Conservation (phyloP, 2,888 invertebrate genomes). For the Pristionchus mayeri region DNA sequence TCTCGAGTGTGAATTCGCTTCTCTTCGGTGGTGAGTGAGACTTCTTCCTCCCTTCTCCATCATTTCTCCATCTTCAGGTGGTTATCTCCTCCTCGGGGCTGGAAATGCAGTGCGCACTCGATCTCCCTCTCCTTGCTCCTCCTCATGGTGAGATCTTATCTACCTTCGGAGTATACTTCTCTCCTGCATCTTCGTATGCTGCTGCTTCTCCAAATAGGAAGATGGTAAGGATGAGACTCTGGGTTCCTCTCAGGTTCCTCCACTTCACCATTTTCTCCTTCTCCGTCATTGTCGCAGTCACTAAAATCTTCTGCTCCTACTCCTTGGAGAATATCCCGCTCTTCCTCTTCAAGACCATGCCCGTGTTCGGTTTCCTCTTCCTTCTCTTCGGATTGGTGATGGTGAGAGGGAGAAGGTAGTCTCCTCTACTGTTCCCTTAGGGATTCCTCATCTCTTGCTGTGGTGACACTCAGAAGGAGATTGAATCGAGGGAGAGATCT, state of each 20-base stretch:
- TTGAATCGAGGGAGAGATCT: neutral
- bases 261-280: neutral
- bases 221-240: neutral
- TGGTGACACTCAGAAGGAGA: neutral
- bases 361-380: neutral
- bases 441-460: slow-evolving; percentile 34
- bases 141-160: neutral
- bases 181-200: no score
- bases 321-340: neutral
- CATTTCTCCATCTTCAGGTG: neutral
- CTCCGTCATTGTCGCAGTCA: neutral
- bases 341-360: neutral
- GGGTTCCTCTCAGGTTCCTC: slow-evolving; percentile 18
- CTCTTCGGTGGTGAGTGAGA: slow-evolving; percentile 14
- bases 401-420: neutral
- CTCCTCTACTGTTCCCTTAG: neutral
- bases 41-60: no score
- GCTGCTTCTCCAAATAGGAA: no score
- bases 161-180: no score
- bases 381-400: neutral
- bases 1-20: neutral
- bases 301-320: neutral
- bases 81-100: slow-evolving; percentile 15
- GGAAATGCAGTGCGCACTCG: slow-evolving; percentile 21
- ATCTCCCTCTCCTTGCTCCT: neutral